These are phyloP conservation scores for Pycnonotus jocosus DNA, from an alignment of 2,113 vertebrate genomes.

Conservation along the genomic window DNA sequence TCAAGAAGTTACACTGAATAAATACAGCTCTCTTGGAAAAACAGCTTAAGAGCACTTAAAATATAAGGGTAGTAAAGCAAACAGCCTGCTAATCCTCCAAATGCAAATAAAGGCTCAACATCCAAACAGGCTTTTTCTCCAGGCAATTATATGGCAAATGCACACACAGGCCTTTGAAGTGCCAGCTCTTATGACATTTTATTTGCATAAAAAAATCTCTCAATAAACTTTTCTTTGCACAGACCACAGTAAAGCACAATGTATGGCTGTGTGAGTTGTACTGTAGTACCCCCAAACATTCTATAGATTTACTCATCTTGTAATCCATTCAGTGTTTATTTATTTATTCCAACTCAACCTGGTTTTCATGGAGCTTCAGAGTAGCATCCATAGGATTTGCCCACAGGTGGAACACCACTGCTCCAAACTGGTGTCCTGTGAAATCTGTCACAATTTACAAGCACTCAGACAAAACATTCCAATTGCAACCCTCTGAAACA, in stretches of 20 bases:
- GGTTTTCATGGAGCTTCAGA: background rate
- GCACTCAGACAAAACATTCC: background rate
- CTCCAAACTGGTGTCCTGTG: background rate
- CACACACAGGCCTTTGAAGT: slow-evolving; percentile 2
- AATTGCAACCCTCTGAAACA: background rate
- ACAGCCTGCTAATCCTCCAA: slow-evolving; percentile 38
- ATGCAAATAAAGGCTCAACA: slow-evolving; percentile 37
- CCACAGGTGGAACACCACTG: background rate
- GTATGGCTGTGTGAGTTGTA: fast-evolving
- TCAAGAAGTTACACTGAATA: slow-evolving; percentile 43
- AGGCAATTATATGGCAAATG: background rate
- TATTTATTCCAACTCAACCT: background rate
- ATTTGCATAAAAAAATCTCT: slow-evolving; percentile 21
- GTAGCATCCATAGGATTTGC: background rate
- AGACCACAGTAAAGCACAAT: background rate
- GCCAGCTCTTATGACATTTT: background rate
- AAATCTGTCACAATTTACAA: background rate
- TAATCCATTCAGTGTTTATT: background rate
- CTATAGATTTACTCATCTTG: background rate
- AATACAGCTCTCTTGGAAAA: slow-evolving; percentile 24
- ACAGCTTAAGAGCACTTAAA: slow-evolving; percentile 41
- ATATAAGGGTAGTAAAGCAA: slow-evolving; percentile 20
- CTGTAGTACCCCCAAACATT: background rate
- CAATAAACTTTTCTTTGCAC: background rate
- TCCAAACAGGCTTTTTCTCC: background rate